A percentile compares a stretch with the other conserved stretches of the same genome.
phyloP scores from a whole-genome alignment of 2,888 invertebrate species.

The Cheilosia pagana region DNA sequence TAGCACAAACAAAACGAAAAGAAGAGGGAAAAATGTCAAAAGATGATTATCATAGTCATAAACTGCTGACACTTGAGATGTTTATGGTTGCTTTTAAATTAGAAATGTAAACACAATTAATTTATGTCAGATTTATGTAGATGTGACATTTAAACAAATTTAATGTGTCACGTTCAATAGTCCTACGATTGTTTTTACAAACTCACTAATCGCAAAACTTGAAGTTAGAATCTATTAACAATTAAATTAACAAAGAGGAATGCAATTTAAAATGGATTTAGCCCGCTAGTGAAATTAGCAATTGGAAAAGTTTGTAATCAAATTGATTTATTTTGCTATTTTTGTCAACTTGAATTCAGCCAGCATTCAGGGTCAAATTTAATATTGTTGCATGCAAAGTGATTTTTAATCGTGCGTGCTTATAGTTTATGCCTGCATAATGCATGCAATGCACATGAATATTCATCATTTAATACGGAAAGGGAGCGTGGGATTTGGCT shows the following conservation, averaged over 20 bases:
- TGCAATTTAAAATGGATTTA: too few species aligned
- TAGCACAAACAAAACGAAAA: neutral
- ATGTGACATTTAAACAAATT: too few species aligned
- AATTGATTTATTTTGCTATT: too few species aligned
- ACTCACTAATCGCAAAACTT: too few species aligned
- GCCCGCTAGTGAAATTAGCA: too few species aligned
- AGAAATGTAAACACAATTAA: neutral
- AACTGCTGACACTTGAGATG: neutral
- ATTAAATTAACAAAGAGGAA: too few species aligned
- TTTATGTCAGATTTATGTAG: too few species aligned
- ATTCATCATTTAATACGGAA: constrained; percentile 1
- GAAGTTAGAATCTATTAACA: too few species aligned
- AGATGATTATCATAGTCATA: neutral
- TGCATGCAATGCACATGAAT: constrained; percentile 10
- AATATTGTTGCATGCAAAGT: constrained; percentile 17
- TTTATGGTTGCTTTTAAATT: neutral
- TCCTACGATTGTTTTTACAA: too few species aligned
- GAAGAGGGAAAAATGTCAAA: neutral
- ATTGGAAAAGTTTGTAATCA: too few species aligned
- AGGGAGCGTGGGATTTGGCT: neutral
- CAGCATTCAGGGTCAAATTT: constrained; percentile 4
- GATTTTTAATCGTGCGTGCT: constrained; percentile 10
- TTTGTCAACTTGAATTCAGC: neutral
- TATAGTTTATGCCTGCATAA: constrained; percentile 14
- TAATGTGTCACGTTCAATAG: too few species aligned